Evolutionary conservation across 2,888 invertebrate species (phyloP).

Genomic region (Aquatica leii): DNA sequence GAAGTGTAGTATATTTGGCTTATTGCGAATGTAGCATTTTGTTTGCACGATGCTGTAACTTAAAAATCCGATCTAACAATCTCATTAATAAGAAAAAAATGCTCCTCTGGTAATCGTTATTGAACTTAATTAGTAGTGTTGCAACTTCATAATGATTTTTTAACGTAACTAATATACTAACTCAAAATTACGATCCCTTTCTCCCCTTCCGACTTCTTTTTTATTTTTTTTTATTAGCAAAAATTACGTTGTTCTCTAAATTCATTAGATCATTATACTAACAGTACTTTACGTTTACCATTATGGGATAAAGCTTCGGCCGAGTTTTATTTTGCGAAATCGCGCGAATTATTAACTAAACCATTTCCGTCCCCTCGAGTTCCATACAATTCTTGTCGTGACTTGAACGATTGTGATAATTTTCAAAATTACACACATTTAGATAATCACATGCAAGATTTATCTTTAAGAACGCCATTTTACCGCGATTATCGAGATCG

Average conservation of each 20-base stretch:
- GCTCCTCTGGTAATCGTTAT: too few relatives aligned
- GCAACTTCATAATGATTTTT: not conserved
- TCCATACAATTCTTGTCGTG: constrained; percentile 56
- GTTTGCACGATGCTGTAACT: too few relatives aligned
- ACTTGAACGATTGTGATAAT: constrained; percentile 48
- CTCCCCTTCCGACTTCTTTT: not conserved
- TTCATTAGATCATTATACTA: constrained; percentile 62
- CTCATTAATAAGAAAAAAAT: too few relatives aligned
- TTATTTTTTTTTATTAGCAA: constrained; percentile 50
- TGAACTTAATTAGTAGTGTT: constrained; percentile 1
- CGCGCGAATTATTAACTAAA: constrained; percentile 72
- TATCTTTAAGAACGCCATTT: constrained; percentile 51
- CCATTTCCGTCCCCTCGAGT: constrained; percentile 60
- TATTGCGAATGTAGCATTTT: too few relatives aligned
- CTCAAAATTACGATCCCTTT: not conserved
- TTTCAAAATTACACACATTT: constrained; percentile 42
- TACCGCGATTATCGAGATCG: constrained; percentile 54
- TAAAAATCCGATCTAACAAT: too few relatives aligned
- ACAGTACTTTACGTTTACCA: constrained; percentile 65
- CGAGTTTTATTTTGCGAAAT: constrained; percentile 77
- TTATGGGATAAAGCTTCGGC: constrained; percentile 78
- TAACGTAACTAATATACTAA: not conserved
- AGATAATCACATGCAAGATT: constrained; percentile 50
- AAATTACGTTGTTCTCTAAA: constrained; percentile 64
- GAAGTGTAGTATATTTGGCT: too few relatives aligned